Percentiles rank a stretch among this genome's conserved stretches.
phyloP scores from a whole-genome alignment of 2,888 invertebrate genomes.

The Frankliniella intonsa region DNA sequence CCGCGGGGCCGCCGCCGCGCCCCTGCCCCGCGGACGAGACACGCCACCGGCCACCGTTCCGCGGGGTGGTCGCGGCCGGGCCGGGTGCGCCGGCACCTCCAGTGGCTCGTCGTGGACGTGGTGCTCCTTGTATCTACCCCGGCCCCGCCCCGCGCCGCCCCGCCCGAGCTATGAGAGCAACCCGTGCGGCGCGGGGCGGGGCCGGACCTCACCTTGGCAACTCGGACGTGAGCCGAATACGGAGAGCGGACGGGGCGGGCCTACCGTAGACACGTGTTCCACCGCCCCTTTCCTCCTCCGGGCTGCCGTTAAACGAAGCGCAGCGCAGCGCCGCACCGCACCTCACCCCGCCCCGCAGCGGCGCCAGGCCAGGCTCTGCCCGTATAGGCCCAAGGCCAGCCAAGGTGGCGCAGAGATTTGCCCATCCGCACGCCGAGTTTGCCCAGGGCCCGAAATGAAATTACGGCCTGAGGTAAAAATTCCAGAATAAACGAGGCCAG shows the following conservation, averaged over 20 bases:
- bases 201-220: background rate
- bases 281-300: background rate
- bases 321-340: background rate
- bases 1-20: background rate
- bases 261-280: constrained; percentile 6
- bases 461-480: too few relatives aligned
- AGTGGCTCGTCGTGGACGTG: background rate
- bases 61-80: background rate
- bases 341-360: background rate
- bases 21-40: background rate
- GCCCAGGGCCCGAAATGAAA: too few relatives aligned
- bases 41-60: background rate
- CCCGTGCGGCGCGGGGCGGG: too few relatives aligned
- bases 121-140: background rate
- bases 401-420: too few relatives aligned
- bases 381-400: too few relatives aligned
- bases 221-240: constrained; percentile 2
- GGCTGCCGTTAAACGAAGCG: background rate
- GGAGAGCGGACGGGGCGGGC: background rate
- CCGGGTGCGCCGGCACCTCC: background rate
- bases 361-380: background rate
- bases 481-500: too few relatives aligned
- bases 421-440: too few relatives aligned
- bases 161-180: background rate
- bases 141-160: background rate